Conservation (phyloP, 2,113 vertebrate species). For the Natator depressus region DNA sequence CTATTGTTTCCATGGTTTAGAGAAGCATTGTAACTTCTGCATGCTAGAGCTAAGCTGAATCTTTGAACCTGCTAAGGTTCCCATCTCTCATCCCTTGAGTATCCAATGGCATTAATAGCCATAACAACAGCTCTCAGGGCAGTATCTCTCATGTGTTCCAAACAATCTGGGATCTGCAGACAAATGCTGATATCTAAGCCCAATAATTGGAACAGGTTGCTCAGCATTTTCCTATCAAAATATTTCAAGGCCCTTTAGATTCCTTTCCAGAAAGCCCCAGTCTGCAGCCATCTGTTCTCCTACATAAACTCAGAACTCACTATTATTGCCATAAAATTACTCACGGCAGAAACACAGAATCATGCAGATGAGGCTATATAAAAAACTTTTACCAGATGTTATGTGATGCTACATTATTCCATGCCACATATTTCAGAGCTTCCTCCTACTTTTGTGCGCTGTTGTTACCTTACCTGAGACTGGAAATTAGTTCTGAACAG, state of each 20-base stretch:
- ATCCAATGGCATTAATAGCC: neutral
- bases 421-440: slow-evolving; percentile 7
- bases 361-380: slow-evolving; percentile 28
- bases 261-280: neutral
- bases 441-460: slow-evolving; percentile 17
- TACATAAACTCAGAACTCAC: slow-evolving; percentile 31
- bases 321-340: slow-evolving; percentile 50
- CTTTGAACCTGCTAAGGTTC: neutral
- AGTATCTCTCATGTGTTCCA: neutral
- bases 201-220: neutral
- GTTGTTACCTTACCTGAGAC: slow-evolving; percentile 13
- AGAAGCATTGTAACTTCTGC: neutral
- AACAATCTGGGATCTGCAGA: slow-evolving; percentile 18
- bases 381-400: slow-evolving; percentile 34
- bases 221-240: slow-evolving; percentile 25
- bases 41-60: neutral
- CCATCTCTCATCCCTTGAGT: neutral
- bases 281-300: slow-evolving; percentile 10
- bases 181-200: neutral
- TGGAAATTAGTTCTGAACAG: neutral
- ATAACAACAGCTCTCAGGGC: neutral
- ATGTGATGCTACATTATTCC: slow-evolving; percentile 14
- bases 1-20: neutral
- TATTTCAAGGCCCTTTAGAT: slow-evolving; percentile 28
- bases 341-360: slow-evolving; percentile 43